Evolutionary conservation across 2,113 vertebrate genomes (phyloP), one percentile per base, ranked within the genome.

Genomic region (Vimba vimba): DNA sequence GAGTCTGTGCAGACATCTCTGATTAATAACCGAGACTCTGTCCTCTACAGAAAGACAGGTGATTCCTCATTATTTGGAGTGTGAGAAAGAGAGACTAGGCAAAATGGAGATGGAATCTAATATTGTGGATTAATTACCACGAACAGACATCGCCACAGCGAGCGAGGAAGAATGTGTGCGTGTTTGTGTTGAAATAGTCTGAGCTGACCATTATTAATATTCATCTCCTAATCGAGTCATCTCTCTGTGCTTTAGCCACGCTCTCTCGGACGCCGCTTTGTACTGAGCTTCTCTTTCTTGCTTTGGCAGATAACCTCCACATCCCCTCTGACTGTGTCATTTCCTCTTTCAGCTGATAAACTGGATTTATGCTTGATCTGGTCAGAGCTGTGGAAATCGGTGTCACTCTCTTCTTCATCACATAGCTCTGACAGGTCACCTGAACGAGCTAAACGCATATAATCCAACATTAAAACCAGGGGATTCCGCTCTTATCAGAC

Each of bases 321-420:
- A 62, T 60, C 71, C 57, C 59, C 77, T 36, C n/a, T 59, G 15
- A 86, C 59, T 47, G 52, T 87, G 79, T 84, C 75, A 83, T 86
- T 79, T 79, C 68, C 50, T 81, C 78, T 78, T 50, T 55, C 47
- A 33, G 60, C n/a, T 79, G 79, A 87, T 85, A 86, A 87, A 60
- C 19, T 66, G 8, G 55, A 77, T 82, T 60, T 59, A 71, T 12
- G 60, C 78, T 79, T 55, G 76, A 86, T 81, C 55, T 30, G 79
- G 47, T 87, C 57, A 83, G 39, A 78, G 30, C 62, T 60, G 43
- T 19, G 71, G 79, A 74, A 85, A 85, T 86, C 39, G 21, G 19
- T 57, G 39, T 52, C 59, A 74, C 23, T 55, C 6, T 80, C 25
- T 82, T 23, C 50, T 57, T 71, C 81, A 73, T 87, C 33, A 64